Conservation (phyloP, 2,797 vertebrate genomes). For the Lacerta bilineata region DNA sequence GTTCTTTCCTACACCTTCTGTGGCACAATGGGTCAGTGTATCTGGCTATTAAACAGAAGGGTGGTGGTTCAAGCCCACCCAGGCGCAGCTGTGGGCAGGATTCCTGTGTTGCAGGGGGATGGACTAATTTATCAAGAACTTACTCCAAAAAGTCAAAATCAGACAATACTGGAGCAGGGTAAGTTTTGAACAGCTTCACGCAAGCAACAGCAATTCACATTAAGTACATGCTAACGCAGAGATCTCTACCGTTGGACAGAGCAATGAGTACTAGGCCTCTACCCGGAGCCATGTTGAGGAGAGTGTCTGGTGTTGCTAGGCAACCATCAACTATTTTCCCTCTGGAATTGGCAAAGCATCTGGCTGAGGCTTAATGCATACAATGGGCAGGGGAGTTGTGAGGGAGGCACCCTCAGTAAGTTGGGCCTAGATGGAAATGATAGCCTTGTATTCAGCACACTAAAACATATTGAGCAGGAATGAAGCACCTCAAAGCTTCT, state of each 20-base stretch:
- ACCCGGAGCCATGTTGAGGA: neutral
- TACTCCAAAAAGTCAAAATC: neutral
- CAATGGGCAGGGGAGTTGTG: neutral
- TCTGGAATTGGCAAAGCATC: neutral
- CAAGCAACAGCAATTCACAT: neutral
- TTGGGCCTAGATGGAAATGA: neutral
- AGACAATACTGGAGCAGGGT: neutral
- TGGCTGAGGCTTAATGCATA: neutral
- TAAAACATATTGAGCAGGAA: neutral
- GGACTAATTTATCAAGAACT: slow-evolving; percentile 1
- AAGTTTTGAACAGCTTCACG: neutral
- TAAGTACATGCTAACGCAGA: neutral
- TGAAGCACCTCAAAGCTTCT: no score
- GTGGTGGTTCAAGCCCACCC: no score
- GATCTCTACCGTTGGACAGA: neutral
- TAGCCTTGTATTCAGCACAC: neutral
- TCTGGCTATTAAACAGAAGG: no score
- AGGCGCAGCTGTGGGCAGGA: no score
- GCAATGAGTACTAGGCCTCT: neutral
- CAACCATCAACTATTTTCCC: neutral
- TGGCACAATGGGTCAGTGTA: no score
- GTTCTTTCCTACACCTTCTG: no score
- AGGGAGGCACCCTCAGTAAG: neutral
- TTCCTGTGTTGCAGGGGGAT: no score
- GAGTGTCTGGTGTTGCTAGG: neutral